phyloP scores from a whole-genome alignment of 2,113 vertebrate species.

The Perognathus longimembris region DNA sequence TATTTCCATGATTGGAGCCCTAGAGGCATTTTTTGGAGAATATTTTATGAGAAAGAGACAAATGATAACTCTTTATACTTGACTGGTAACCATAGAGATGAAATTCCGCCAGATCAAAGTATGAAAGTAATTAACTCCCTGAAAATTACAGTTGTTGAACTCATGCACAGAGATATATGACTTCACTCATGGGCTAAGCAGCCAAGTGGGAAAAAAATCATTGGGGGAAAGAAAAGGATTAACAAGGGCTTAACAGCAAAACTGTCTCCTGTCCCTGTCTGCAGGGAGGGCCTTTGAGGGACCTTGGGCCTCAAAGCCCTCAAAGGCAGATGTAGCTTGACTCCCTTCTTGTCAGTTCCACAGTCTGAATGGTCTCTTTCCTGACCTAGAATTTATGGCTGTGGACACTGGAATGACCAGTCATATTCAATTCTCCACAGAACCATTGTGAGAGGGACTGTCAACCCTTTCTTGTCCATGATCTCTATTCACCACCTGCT shows the following conservation, averaged over 20 bases:
- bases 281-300: not conserved
- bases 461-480: not conserved
- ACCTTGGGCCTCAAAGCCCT: not conserved
- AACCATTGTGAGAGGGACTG: not conserved
- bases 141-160: conserved; percentile 67
- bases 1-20: conserved; percentile 50
- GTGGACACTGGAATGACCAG: not conserved
- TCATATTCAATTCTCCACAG: not conserved
- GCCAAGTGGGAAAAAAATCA: not conserved
- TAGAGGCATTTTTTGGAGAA: conserved; percentile 52
- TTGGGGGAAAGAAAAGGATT: not conserved
- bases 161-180: conserved; percentile 41
- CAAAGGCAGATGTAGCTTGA: not conserved
- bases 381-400: not conserved
- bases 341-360: not conserved
- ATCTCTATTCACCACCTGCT: not conserved
- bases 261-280: not conserved
- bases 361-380: not conserved
- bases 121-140: conserved; percentile 77
- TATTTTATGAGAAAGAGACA: conserved; percentile 65
- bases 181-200: not conserved
- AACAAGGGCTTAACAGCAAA: conserved; percentile 1
- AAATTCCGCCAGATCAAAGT: conserved; percentile 71
- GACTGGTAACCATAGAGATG: conserved; percentile 78
- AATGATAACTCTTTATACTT: conserved; percentile 71